Evolutionary conservation across 2,113 vertebrate genomes (phyloP), one percentile per base, ranked within the genome.

Genomic region (Xyliphius kryptos): DNA sequence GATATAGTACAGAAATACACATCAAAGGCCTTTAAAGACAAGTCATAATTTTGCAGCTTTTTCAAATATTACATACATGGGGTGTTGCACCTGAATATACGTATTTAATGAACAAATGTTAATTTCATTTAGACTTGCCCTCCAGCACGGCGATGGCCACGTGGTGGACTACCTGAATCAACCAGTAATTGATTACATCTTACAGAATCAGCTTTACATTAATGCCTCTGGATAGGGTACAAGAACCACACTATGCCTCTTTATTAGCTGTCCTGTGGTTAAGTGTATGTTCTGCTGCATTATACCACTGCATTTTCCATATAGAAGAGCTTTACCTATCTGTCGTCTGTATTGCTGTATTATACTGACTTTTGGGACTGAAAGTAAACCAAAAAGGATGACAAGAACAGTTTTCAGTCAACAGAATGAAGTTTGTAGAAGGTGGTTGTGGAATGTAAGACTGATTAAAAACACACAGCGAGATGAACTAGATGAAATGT

Each of bases 151-250:
- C 0, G 95, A 98, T 0, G 95, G 95, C 47, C 95, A 98, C 0
- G 95, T 99, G 0, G 91, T 96, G 86, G 94, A 99, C 75, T 99
- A 99, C 81, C 88, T 99, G 80, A 87, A 78, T 65, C 96, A 99
- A 83, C 91, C 93, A 0, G 94, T 99, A 84, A 99, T 99, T 5
- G 96, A 99, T 86, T 99, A 98, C 87, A 91, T 99, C 80, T 91
- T 99, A 84, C 93, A 99, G 87, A 95, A 89, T 75, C 95, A 97
- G 82, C 92, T 99, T 41, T 99, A 98, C 85, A 97, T 99, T 87
- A 98, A 91, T 0, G 85, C 96, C 71, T 98, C 96, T 0, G 94
- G 96, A 82, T 99, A 94, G 82, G 36, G 48, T 3, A 21, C 15
- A 51, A 3, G 20, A 14, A 12, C 13, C 12, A 48, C 26, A 7